Conservation (phyloP, 1,140 invertebrate genomes). For the Brevipalpus yothersi region DNA sequence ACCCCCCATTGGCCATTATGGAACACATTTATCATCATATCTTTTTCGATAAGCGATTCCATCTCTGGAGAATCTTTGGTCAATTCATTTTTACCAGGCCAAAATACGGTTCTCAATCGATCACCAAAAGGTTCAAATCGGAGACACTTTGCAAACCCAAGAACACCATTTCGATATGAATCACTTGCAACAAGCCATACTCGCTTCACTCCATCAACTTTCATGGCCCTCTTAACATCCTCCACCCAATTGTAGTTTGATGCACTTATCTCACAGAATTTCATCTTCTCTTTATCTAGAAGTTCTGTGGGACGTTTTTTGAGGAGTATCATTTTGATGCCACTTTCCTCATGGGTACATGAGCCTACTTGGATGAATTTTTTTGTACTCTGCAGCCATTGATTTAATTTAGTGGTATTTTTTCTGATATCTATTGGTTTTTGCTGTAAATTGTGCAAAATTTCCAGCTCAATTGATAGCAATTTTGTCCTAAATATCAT, state of each 20-base stretch:
- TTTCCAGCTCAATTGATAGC: background rate
- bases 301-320: background rate
- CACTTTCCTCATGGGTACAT: background rate
- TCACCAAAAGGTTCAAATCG: constrained; percentile 51
- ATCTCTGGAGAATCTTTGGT: background rate
- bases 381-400: background rate
- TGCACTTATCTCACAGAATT: background rate
- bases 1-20: constrained; percentile 22
- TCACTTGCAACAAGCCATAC: constrained; percentile 39
- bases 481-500: background rate
- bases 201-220: constrained; percentile 18
- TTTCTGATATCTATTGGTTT: background rate
- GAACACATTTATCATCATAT: constrained; percentile 57
- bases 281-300: background rate
- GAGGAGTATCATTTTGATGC: background rate
- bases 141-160: constrained; percentile 70
- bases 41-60: constrained; percentile 32
- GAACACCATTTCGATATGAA: constrained; percentile 33
- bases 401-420: background rate
- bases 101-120: constrained; percentile 29
- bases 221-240: constrained; percentile 20
- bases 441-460: background rate
- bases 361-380: background rate
- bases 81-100: background rate
- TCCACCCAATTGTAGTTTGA: constrained; percentile 43